These are phyloP conservation scores for Potamilus streckersoni DNA, from an alignment of 1,140 invertebrate species.

Conservation along the genomic window DNA sequence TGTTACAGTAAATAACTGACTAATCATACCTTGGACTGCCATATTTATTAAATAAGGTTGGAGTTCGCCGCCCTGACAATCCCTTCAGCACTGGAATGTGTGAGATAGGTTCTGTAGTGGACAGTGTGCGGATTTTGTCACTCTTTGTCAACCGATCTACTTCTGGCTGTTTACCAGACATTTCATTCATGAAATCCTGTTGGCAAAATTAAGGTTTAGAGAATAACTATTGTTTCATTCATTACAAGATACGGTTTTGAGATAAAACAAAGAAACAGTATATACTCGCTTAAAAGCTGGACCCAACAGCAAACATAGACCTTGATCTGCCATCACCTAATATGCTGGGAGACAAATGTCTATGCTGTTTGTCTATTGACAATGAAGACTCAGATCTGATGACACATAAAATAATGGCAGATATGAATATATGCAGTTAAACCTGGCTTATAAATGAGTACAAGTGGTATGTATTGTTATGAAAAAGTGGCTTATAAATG, in stretches of 20 bases:
- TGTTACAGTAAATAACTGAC: neutral
- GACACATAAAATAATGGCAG: no score
- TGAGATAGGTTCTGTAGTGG: slow-evolving; percentile 45
- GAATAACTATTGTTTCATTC: neutral
- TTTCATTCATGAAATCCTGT: slow-evolving; percentile 67
- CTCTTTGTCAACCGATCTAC: slow-evolving; percentile 65
- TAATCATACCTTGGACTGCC: slow-evolving; percentile 34
- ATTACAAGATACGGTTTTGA: neutral
- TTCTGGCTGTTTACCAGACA: slow-evolving; percentile 65
- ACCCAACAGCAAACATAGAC: neutral
- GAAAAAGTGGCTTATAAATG: no score
- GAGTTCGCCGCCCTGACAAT: slow-evolving; percentile 28
- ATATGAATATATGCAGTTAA: no score
- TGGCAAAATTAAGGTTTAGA: neutral
- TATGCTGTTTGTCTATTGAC: no score
- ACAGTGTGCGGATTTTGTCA: slow-evolving; percentile 45
- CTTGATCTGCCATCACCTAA: no score
- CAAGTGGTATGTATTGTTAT: no score
- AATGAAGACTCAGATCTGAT: no score
- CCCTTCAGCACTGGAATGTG: slow-evolving; percentile 53
- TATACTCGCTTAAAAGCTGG: no score
- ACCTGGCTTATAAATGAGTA: no score
- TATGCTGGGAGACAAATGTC: no score
- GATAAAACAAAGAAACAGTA: no score
- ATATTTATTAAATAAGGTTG: slow-evolving; percentile 36